phyloP scores from a whole-genome alignment of 1,140 invertebrate genomes.

The Drosophila sucinea region DNA sequence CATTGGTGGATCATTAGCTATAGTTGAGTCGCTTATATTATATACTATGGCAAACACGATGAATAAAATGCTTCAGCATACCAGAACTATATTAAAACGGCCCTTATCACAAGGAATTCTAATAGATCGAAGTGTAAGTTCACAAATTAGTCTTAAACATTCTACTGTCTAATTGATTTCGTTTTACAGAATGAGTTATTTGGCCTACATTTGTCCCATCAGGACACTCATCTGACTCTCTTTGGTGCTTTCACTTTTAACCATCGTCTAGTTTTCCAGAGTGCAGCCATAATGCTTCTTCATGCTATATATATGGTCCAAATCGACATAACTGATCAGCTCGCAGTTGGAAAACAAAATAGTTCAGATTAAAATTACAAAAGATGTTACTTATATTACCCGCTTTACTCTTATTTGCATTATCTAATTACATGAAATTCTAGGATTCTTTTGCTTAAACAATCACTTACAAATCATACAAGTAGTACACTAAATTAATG shows the following conservation, averaged over 20 bases:
- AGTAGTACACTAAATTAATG: too few species aligned
- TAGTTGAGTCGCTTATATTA: not conserved
- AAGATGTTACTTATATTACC: too few species aligned
- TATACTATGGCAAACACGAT: not conserved
- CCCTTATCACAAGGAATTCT: not conserved
- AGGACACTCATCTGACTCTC: slow-evolving; percentile 3
- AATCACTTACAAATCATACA: too few species aligned
- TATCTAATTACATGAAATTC: too few species aligned
- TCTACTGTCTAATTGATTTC: not conserved
- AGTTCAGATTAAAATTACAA: too few species aligned
- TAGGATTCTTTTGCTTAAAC: too few species aligned
- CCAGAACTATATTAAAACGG: not conserved
- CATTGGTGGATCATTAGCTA: not conserved
- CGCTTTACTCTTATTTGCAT: too few species aligned
- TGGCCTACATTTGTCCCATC: slow-evolving; percentile 21
- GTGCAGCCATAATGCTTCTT: slow-evolving; percentile 17
- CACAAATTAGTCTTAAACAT: too few species aligned
- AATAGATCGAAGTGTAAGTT: slow-evolving; percentile 47
- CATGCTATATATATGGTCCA: slow-evolving; percentile 11
- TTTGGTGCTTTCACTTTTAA: slow-evolving; percentile 38
- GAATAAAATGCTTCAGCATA: not conserved
- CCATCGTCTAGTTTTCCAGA: slow-evolving; percentile 13
- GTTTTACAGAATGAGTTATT: slow-evolving; percentile 42
- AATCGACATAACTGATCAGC: too few species aligned
- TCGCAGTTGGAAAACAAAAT: too few species aligned